Conservation (phyloP, 2,113 vertebrate genomes). For the Reinhardtius hippoglossoides region DNA sequence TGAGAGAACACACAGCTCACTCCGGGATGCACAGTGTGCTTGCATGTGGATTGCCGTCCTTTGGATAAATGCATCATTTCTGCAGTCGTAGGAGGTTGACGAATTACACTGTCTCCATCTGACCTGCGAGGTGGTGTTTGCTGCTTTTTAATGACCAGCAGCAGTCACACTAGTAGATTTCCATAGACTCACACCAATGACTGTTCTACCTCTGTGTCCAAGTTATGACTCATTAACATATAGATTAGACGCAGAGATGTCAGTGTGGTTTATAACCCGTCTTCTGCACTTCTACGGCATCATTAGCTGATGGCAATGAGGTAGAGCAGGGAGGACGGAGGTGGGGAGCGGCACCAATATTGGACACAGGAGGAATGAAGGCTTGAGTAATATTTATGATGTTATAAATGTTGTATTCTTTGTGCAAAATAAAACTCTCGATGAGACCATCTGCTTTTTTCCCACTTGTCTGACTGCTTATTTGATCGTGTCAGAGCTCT, state of each 20-base stretch:
- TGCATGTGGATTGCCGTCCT: constrained; percentile 7
- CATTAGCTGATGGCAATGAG: constrained; percentile 52
- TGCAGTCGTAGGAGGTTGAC: constrained; percentile 2
- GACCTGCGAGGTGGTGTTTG: constrained; percentile 9
- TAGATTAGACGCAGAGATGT: constrained; percentile 62
- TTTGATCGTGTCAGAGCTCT: constrained; percentile 1
- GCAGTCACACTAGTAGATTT: constrained; percentile 9
- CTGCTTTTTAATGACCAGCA: constrained; percentile 22
- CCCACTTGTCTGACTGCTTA: neutral
- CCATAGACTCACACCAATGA: constrained; percentile 3
- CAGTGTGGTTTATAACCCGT: constrained; percentile 48
- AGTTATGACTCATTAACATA: constrained; percentile 67
- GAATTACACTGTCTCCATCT: constrained; percentile 14
- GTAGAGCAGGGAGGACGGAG: neutral
- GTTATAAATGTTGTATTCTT: constrained; percentile 1
- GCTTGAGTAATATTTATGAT: constrained; percentile 5
- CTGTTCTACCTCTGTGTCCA: constrained; percentile 10
- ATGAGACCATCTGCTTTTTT: constrained; percentile 10
- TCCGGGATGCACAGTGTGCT: constrained; percentile 19
- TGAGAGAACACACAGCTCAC: constrained; percentile 64
- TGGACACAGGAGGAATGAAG: constrained; percentile 19
- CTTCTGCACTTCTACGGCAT: constrained; percentile 73
- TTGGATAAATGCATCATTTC: constrained; percentile 37
- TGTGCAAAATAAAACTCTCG: neutral
- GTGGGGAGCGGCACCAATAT: constrained; percentile 16